These are phyloP conservation scores for Pyrocephalus nanus DNA, from an alignment of 2,797 vertebrate genomes.

Conservation along the genomic window DNA sequence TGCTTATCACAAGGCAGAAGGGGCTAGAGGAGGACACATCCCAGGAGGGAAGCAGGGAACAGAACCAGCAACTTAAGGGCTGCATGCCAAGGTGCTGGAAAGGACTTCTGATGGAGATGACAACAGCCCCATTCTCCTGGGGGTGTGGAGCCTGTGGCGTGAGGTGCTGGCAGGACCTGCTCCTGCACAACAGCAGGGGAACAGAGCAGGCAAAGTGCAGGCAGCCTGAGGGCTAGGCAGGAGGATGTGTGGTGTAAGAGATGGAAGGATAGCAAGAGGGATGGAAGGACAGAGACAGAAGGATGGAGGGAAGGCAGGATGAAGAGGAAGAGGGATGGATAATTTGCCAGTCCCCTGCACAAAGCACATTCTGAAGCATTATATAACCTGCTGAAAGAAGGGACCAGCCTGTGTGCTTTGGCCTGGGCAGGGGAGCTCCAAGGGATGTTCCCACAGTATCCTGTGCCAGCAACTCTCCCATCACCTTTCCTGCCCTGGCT, in stretches of 20 bases:
- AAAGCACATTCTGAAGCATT: neutral
- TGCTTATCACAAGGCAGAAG: neutral
- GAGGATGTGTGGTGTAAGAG: neutral
- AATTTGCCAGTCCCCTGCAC: neutral
- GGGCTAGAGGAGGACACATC: neutral
- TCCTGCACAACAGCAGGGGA: neutral
- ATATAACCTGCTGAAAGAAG: neutral
- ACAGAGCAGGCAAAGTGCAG: neutral
- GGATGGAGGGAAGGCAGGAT: neutral
- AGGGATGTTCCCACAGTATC: neutral
- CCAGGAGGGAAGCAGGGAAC: neutral
- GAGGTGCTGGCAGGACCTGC: neutral
- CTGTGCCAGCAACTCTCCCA: neutral
- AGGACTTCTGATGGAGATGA: neutral
- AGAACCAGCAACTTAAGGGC: neutral
- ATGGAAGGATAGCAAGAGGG: neutral
- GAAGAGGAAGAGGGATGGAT: neutral
- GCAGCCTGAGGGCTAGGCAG: neutral
- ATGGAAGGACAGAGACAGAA: neutral
- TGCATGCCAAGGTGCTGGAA: neutral
- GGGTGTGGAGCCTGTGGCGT: accelerated
- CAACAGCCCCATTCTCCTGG: neutral
- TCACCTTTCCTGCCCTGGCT: neutral
- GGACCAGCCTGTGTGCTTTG: neutral
- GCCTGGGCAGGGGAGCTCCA: neutral